A percentile compares a stretch with the other conserved stretches of the same genome.
Evolutionary conservation across 2,888 invertebrate genomes (phyloP).

Genomic region (Linnaemya vulpina): DNA sequence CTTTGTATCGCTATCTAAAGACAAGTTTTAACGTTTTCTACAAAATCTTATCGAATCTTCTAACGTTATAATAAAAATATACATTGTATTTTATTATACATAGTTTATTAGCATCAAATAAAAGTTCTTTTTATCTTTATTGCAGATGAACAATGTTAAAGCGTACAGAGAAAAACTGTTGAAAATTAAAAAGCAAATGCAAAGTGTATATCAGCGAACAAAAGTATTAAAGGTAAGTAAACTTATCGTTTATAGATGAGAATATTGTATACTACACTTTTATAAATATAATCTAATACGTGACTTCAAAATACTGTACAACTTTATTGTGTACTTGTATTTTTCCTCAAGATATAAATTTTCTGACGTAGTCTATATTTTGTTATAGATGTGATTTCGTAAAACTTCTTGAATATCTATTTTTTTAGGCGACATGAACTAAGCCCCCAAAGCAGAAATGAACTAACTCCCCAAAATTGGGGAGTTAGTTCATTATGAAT

Average conservation of each 20-base stretch:
- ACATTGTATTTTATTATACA: not conserved
- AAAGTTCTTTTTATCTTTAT: conserved; percentile 42
- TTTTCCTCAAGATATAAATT: not conserved
- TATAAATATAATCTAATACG: not conserved
- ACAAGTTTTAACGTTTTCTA: not conserved
- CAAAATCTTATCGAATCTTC: conserved; percentile 11
- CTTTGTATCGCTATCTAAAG: not conserved
- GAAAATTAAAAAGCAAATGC: conserved; percentile 82
- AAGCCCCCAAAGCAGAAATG: too few relatives aligned
- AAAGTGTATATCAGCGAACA: conserved; percentile 80
- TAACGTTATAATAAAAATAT: not conserved
- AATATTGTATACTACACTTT: not conserved
- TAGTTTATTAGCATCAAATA: not conserved
- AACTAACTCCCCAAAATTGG: too few relatives aligned
- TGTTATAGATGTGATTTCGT: too few relatives aligned
- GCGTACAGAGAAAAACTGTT: conserved; percentile 80
- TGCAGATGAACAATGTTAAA: conserved; percentile 80
- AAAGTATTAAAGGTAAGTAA: conserved; percentile 79
- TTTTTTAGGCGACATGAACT: too few relatives aligned
- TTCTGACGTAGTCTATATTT: too few relatives aligned
- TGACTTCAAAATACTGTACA: not conserved
- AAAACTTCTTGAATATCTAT: too few relatives aligned
- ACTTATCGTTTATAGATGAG: conserved; percentile 31
- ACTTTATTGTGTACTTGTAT: not conserved
- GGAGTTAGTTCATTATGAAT: too few relatives aligned